Evolutionary conservation across 1,140 invertebrate genomes (phyloP).

Genomic region (Eufriesea mexicana): DNA sequence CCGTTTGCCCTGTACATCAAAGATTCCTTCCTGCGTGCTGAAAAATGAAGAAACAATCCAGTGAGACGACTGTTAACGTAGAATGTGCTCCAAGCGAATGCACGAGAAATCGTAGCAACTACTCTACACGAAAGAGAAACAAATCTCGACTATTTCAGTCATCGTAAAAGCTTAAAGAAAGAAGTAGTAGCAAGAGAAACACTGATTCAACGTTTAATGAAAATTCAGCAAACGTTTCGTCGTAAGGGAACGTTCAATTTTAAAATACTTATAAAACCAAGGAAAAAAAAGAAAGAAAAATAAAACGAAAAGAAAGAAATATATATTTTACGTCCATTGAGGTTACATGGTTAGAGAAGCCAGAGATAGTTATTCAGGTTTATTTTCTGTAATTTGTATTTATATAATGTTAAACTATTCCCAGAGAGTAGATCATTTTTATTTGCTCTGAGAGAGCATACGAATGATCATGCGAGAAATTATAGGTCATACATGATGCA

Average conservation of each 20-base stretch:
- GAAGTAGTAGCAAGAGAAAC: background rate
- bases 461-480: background rate
- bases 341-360: too few species aligned
- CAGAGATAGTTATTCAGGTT: background rate
- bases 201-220: slow-evolving; percentile 19
- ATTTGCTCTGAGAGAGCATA: background rate
- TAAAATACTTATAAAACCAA: background rate
- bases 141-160: slow-evolving; percentile 24
- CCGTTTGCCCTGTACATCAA: background rate
- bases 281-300: background rate
- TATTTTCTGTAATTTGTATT: background rate
- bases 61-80: background rate
- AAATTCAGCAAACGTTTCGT: background rate
- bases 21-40: background rate
- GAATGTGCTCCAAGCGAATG: background rate
- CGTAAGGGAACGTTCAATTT: background rate
- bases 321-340: background rate
- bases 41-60: slow-evolving; percentile 43
- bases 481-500: too few species aligned
- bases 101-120: slow-evolving; percentile 30
- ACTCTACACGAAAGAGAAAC: slow-evolving; percentile 8
- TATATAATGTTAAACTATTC: background rate
- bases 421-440: background rate
- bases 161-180: slow-evolving; percentile 2
- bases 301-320: too few species aligned